Conservation (phyloP, 2,113 vertebrate species). For the Xiphophorus couchianus region DNA sequence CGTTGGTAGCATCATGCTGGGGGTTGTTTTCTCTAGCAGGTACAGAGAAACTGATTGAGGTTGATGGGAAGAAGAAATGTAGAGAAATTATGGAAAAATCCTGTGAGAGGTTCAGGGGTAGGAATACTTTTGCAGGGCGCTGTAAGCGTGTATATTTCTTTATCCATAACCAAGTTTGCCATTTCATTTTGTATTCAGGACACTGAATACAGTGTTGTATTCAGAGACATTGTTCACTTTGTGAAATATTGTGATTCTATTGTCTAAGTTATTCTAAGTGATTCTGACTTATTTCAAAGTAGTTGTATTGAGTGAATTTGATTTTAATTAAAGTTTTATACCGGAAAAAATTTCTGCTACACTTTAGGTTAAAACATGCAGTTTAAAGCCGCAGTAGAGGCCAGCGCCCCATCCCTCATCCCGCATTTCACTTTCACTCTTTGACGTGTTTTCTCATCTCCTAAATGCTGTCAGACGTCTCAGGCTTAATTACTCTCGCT, state of each 20-base stretch:
- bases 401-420: constrained; percentile 22
- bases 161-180: not conserved
- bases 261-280: not conserved
- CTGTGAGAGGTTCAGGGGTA: too few species aligned
- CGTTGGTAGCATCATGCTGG: too few species aligned
- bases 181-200: not conserved
- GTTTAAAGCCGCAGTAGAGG: constrained; percentile 14
- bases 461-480: constrained; percentile 57
- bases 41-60: too few species aligned
- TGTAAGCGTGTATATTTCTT: not conserved
- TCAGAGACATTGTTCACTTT: not conserved
- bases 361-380: not conserved
- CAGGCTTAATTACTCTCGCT: constrained; percentile 65
- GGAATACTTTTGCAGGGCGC: too few species aligned
- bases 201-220: too few species aligned
- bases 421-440: constrained; percentile 29
- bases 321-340: constrained; percentile 12
- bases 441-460: constrained; percentile 65
- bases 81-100: too few species aligned
- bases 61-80: too few species aligned
- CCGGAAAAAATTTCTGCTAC: not conserved
- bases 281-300: not conserved
- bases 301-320: not conserved
- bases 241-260: not conserved
- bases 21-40: too few species aligned